phyloP scores from a whole-genome alignment of 2,113 vertebrate genomes.

The Ivindomyrus marchei region DNA sequence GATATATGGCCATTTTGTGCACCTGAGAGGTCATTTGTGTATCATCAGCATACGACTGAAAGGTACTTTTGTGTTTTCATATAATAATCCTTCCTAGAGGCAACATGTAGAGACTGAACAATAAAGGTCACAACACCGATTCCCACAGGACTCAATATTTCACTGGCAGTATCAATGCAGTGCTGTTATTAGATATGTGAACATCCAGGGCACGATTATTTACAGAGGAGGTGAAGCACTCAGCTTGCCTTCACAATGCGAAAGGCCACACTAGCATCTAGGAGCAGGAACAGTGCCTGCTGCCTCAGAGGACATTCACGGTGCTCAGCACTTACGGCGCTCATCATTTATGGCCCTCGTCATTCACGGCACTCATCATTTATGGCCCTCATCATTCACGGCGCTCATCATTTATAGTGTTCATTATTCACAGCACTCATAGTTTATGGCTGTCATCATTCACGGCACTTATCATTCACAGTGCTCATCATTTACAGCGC shows the following conservation, averaged over 20 bases:
- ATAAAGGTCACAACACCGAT: neutral
- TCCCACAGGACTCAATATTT: neutral
- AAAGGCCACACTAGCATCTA: neutral
- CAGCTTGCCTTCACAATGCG: neutral
- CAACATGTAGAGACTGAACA: neutral
- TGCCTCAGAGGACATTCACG: neutral
- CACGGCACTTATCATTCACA: too few relatives aligned
- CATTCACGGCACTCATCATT: neutral
- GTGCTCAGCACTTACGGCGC: neutral
- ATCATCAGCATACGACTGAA: neutral
- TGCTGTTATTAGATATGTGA: neutral
- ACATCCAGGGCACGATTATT: neutral
- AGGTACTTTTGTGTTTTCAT: neutral
- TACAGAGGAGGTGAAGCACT: neutral
- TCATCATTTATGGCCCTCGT: too few relatives aligned
- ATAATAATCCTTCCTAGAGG: neutral
- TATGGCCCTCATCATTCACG: accelerated
- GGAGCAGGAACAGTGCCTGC: neutral
- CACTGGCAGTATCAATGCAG: neutral
- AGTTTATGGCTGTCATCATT: too few relatives aligned
- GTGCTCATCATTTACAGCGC: accelerated
- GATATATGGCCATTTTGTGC: neutral
- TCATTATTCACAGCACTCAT: too few relatives aligned
- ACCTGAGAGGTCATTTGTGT: neutral
- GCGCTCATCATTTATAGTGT: too few relatives aligned